Evolutionary conservation across 2,888 invertebrate genomes (phyloP).

Genomic region (Tetragonula carbonaria): DNA sequence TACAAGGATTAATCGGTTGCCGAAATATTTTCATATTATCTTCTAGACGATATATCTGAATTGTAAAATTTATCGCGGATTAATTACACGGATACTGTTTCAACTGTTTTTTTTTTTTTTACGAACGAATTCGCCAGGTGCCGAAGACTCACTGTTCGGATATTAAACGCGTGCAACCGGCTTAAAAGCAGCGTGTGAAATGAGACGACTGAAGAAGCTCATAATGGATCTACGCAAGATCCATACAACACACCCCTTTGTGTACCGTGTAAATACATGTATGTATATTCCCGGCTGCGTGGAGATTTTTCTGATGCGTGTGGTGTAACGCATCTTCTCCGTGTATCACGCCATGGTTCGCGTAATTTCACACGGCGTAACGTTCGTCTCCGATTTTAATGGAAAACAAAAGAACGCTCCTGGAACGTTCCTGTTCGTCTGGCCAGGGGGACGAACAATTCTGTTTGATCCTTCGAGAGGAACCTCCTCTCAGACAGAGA

Average conservation of each 20-base stretch:
- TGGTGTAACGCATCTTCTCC: neutral
- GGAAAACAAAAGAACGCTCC: neutral
- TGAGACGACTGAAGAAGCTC: conserved; percentile 12
- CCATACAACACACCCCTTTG: neutral
- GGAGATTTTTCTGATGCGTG: conserved; percentile 15
- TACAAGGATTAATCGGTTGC: no score
- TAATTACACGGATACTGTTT: neutral
- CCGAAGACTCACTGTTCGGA: neutral
- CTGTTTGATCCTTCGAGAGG: no score
- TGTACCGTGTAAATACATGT: neutral
- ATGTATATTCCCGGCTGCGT: conserved; percentile 1
- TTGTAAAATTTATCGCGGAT: neutral
- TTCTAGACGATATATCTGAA: no score
- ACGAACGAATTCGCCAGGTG: neutral
- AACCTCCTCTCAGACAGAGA: no score
- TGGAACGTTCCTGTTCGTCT: neutral
- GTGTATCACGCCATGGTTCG: conserved; percentile 2
- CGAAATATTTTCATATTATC: no score
- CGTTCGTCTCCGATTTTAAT: conserved; percentile 30
- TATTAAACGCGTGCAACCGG: conserved; percentile 1
- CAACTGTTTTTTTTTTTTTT: neutral
- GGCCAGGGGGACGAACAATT: no score
- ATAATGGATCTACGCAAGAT: conserved; percentile 10
- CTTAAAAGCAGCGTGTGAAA: conserved; percentile 9
- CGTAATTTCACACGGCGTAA: conserved; percentile 33